Conservation (phyloP, 2,888 invertebrate species). For the Synergus laeviventris region DNA sequence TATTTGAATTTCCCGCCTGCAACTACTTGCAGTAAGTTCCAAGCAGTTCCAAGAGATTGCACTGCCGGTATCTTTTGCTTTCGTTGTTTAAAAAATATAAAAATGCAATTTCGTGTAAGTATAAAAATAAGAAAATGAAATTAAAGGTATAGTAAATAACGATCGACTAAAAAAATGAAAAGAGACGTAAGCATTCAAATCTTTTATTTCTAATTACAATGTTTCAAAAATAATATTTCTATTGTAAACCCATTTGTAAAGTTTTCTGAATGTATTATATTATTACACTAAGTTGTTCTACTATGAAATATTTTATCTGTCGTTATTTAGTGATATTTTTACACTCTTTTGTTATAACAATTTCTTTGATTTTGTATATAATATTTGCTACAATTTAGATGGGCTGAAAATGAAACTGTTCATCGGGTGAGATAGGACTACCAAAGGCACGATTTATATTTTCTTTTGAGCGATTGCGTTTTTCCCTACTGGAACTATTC, state of each 20-base stretch:
- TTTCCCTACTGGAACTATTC: constrained; percentile 21
- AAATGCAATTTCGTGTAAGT: too few relatives aligned
- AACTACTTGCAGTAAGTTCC: too few relatives aligned
- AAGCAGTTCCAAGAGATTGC: too few relatives aligned
- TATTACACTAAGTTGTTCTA: neutral
- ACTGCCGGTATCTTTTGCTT: too few relatives aligned
- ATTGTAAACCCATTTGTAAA: constrained; percentile 2
- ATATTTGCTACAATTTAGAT: neutral
- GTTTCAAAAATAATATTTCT: neutral
- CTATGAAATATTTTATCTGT: neutral
- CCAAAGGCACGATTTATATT: constrained; percentile 70
- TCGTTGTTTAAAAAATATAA: too few relatives aligned
- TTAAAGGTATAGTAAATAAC: too few relatives aligned
- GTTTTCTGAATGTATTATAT: neutral
- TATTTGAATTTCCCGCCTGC: too few relatives aligned
- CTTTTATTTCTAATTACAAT: neutral
- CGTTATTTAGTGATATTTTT: neutral
- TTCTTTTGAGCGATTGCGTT: constrained; percentile 47
- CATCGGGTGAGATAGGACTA: constrained; percentile 73
- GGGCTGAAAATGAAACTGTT: constrained; percentile 57
- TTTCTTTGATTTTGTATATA: neutral
- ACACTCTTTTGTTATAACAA: neutral
- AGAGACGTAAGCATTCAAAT: neutral
- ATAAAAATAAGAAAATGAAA: too few relatives aligned
- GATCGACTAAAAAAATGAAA: neutral